phyloP scores from a whole-genome alignment of 2,888 invertebrate species.

The Agrotis clavis region DNA sequence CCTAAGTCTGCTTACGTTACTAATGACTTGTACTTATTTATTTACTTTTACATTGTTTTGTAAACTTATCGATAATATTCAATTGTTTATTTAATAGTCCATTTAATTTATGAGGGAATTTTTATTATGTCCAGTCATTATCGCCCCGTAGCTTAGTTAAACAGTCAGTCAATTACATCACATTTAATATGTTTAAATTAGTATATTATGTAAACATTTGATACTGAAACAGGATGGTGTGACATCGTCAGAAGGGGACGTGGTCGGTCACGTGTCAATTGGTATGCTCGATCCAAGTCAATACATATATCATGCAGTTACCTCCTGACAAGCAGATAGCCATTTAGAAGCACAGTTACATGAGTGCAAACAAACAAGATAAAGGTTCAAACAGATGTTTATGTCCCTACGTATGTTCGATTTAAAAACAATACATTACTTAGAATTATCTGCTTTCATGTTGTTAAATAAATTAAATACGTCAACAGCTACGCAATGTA shows the following conservation, averaged over 20 bases:
- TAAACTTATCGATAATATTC: constrained; percentile 23
- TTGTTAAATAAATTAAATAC: constrained; percentile 28
- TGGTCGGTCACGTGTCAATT: constrained; percentile 67
- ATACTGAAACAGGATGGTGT: constrained; percentile 42
- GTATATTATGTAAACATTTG: constrained; percentile 46
- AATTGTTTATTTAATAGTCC: constrained; percentile 26
- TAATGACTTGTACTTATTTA: constrained; percentile 31
- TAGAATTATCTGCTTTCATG: constrained; percentile 45
- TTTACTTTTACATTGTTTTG: constrained; percentile 32
- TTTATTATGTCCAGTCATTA: constrained; percentile 29
- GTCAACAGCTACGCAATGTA: constrained; percentile 31
- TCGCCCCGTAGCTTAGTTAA: constrained; percentile 34
- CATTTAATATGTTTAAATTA: constrained; percentile 30
- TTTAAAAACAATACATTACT: constrained; percentile 64
- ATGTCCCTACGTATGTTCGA: constrained; percentile 55
- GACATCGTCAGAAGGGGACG: constrained; percentile 38
- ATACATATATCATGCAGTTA: constrained; percentile 67
- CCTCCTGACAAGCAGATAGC: constrained; percentile 65
- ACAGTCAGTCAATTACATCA: constrained; percentile 52
- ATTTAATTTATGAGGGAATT: constrained; percentile 12
- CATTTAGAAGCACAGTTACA: constrained; percentile 73
- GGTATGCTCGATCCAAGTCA: constrained; percentile 61
- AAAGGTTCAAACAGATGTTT: constrained; percentile 74
- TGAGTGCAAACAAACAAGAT: constrained; percentile 77
- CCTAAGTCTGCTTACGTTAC: constrained; percentile 24